Base-by-base conservation (phyloP, 2,797 vertebrate genomes). In the Lacerta bilineata region DNA sequence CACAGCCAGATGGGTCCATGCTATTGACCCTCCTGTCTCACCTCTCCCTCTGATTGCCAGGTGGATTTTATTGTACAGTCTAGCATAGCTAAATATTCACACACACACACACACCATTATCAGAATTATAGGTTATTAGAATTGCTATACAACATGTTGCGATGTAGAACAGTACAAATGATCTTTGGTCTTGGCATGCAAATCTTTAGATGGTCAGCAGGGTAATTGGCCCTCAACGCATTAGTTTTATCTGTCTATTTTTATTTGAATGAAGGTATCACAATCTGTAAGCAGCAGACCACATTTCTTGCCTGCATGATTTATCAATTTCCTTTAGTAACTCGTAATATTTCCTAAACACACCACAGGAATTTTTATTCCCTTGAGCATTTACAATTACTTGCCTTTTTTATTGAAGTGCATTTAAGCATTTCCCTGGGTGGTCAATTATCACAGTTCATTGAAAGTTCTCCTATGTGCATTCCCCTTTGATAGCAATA, bases 401-500 rank as follows among this genome's bases (percentile, higher is more conserved):
- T 91, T 33, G 90, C 50, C 50, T 91, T 94, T 88, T 90, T 94
- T 75, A 77, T 91, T 82, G 85, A 89, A 92, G 88, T 61, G 59
- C 2, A 3, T 95, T 94, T 90, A 89, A 87, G 75, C 83, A 80
- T 92, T 91, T 95, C 87, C 91, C 91, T 89, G 55, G 72, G 78
- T 90, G 91, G 90, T 90, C 89, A 94, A 92, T 94, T 94, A 92
- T 80, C 83, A 80, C 85, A 86, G 91, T 91, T 94, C 85, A 87
- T 90, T 92, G 93, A 84, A 90, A 10, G 0, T 91, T 90, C 89
- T 95, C 90, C 85, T 74, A 80, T 92, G 85, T 89, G 66, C 87
- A 68, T 95, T 93, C 78, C 46, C 75, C 78, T 91, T 13, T 84
- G 85, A 92, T 86, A 85, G 71, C 41, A 90, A 83, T 89, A 93